A percentile compares a stretch with the other conserved stretches of the same genome.
Evolutionary conservation across 1,140 invertebrate species (phyloP).

Genomic region (Ceratina australensis): DNA sequence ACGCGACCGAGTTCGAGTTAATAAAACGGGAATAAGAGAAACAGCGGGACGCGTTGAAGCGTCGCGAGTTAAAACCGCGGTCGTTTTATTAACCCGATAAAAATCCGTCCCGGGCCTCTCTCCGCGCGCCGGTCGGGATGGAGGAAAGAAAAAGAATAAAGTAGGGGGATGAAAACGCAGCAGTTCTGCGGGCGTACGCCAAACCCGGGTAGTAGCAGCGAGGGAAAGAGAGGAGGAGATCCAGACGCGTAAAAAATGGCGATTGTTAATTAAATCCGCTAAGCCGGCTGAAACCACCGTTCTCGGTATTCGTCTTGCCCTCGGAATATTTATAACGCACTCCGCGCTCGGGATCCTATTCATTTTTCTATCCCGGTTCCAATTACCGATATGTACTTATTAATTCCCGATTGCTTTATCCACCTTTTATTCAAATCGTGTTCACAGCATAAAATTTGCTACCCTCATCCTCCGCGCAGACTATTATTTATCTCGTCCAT

Average conservation of each 20-base stretch:
- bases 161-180: background rate
- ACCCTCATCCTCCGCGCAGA: too few relatives aligned
- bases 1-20: too few relatives aligned
- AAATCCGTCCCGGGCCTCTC: background rate
- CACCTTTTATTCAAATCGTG: background rate
- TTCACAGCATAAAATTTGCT: too few relatives aligned
- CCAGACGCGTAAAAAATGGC: slow-evolving; percentile 69
- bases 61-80: background rate
- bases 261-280: slow-evolving; percentile 73
- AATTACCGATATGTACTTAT: background rate
- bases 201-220: too few relatives aligned
- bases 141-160: slow-evolving; percentile 4
- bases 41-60: background rate
- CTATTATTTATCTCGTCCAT: too few relatives aligned
- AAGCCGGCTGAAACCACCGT: slow-evolving; percentile 57
- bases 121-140: too few relatives aligned
- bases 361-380: background rate
- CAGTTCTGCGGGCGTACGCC: background rate
- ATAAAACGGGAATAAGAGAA: background rate
- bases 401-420: background rate
- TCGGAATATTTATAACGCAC: slow-evolving; percentile 54
- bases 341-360: background rate
- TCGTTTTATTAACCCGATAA: slow-evolving; percentile 22
- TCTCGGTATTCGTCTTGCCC: slow-evolving; percentile 61
- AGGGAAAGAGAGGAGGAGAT: slow-evolving; percentile 8